Evolutionary conservation across 2,888 invertebrate genomes (phyloP), one percentile per base, ranked within the genome.

Genomic region (Malachius bipustulatus): DNA sequence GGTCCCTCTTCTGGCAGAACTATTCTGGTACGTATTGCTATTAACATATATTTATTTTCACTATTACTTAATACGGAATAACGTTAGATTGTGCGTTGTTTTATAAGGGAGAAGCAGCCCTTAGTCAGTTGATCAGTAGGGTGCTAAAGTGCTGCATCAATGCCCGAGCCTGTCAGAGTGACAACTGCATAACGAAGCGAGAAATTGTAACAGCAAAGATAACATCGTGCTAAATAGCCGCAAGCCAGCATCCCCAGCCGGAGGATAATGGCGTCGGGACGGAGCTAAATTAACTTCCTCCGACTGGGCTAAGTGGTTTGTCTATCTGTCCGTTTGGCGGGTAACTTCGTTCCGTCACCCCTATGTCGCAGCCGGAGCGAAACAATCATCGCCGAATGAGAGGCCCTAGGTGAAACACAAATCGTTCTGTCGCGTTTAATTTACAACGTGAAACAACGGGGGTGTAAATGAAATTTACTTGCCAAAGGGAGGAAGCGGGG

Each of bases 1-100:
- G 85, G 28, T 19, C 24, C 6, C n/a, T n/a, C 24, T 87, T 88
- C 65, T 88, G 87, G 87, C 87, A 87, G 60, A 88, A 87, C 62
- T 88, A 88, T 66, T 87, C 87, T 57, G 87, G 87, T 88, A 60
- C 72, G 76, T 51, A 16, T 34, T 10, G 14, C 6, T n/a, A 28
- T 19, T 19, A n/a, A 8, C 24, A 6, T 19, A 8, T n/a, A 19
- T 6, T 19, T 8, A n/a, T 8, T 19, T 19, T 8, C 6, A 8
- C n/a, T 19, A n/a, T 8, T 19, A 19, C n/a, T 19, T 19, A 19
- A 19, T 8, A 19, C 24, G 24, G 6, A 8, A n/a, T n/a, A 19
- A 19, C 24, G n/a, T 19, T n/a, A 19, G n/a, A n/a, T n/a, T n/a
- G n/a, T n/a, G n/a, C n/a, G n/a, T n/a, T n/a, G n/a, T n/a, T n/a